Percentiles rank a stretch among this genome's conserved stretches.
Evolutionary conservation across 2,888 invertebrate species (phyloP).

Genomic region (Malacosoma neustria): DNA sequence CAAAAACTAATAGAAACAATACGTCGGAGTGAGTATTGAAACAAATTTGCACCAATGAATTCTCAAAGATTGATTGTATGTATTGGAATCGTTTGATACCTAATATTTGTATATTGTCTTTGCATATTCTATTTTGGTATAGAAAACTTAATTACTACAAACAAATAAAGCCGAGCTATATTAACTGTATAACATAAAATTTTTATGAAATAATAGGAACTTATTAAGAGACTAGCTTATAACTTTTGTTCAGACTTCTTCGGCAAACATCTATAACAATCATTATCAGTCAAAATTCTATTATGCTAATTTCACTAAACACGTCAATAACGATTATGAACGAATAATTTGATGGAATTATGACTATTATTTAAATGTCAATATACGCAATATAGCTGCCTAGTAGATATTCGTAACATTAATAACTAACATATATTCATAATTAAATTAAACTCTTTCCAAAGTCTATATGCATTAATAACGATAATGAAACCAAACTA

Average conservation of each 20-base stretch:
- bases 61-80: too few relatives aligned
- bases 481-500: neutral
- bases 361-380: slow-evolving; percentile 14
- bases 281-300: slow-evolving; percentile 46
- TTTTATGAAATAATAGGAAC: slow-evolving; percentile 21
- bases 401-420: slow-evolving; percentile 38
- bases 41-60: too few relatives aligned
- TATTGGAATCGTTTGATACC: too few relatives aligned
- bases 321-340: slow-evolving; percentile 20
- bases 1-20: too few relatives aligned
- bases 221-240: slow-evolving; percentile 28
- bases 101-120: too few relatives aligned
- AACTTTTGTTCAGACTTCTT: slow-evolving; percentile 42
- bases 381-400: slow-evolving; percentile 56
- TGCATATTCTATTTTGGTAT: too few relatives aligned
- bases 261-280: slow-evolving; percentile 41
- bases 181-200: neutral
- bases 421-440: slow-evolving; percentile 18
- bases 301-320: slow-evolving; percentile 32
- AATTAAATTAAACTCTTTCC: slow-evolving; percentile 21
- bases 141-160: too few relatives aligned
- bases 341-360: slow-evolving; percentile 9
- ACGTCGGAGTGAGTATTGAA: too few relatives aligned
- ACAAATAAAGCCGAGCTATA: too few relatives aligned
- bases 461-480: slow-evolving; percentile 10